Base-by-base conservation (phyloP, 2,888 invertebrate species). In the Polyommatus icarus region DNA sequence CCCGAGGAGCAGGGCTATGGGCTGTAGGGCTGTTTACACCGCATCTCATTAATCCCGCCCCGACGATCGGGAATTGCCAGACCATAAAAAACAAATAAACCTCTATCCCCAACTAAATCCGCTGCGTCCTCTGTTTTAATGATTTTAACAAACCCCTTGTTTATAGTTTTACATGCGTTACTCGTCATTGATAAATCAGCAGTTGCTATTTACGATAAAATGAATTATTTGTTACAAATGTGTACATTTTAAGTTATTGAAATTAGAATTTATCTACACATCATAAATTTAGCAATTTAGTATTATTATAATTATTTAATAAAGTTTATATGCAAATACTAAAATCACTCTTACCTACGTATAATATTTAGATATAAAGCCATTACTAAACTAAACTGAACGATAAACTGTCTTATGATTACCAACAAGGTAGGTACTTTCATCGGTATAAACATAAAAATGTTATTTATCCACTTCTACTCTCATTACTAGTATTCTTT, bases 61-160 rank as follows among this genome's bases (percentile, higher is more conserved):
- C 85, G 83, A 80, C 80, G 76, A 79, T 82, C 83, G 83, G 82
- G 83, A 87, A 88, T 86, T 87, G 85, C 87, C 88, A 87, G 85
- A 87, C 88, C 89, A 87, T 90, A 87, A 88, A 89, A 87, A 88
- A 89, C 89, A 91, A 90, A 91, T 89, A 90, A 87, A 88, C 83
- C 84, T 82, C 82, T 71, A 57, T 54, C 84, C 84, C 82, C 82
- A 83, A 85, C 85, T 84, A 85, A 50, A 50, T 75, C 73, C 46
- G 15, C 50, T 29, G 20, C 75, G 75, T 29, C 67, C 67, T 67
- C 75, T 50, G 50, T 75, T 75, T 75, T 75, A 54, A 54, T 50
- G 50, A 75, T 75, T 29, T 67, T 67, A 67, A 67, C 32, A 67
- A 67, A 67, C 67, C 67, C 67, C 32, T 67, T 67, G 29, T 67